phyloP scores from a whole-genome alignment of 2,113 vertebrate species.

The Alectura lathami region DNA sequence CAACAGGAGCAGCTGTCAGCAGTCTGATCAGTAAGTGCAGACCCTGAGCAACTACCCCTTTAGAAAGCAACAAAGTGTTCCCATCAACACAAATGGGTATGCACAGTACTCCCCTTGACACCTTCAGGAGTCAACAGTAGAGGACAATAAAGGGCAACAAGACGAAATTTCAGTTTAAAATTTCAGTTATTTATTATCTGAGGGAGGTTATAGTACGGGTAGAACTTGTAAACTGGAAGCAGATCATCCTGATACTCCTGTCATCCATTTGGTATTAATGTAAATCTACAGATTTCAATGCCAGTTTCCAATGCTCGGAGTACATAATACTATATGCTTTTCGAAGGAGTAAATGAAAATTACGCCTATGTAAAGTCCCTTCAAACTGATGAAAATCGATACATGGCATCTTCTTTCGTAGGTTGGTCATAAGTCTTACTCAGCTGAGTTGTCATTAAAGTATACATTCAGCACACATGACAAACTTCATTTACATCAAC shows the following conservation, averaged over 20 bases:
- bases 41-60: background rate
- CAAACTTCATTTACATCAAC: background rate
- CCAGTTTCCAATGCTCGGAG: background rate
- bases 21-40: background rate
- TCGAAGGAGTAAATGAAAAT: background rate
- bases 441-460: background rate
- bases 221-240: background rate
- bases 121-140: background rate
- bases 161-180: background rate
- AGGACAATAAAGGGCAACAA: background rate
- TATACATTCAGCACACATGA: background rate
- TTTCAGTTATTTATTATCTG: background rate
- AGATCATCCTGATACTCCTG: background rate
- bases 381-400: background rate
- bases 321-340: background rate
- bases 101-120: background rate
- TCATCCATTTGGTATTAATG: background rate
- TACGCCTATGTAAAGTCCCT: background rate
- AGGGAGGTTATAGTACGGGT: background rate
- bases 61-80: background rate
- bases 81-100: accelerated
- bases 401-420: background rate
- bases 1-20: background rate
- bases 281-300: background rate
- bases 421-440: background rate